phyloP scores from a whole-genome alignment of 2,113 vertebrate species.

The Microtus pennsylvanicus region DNA sequence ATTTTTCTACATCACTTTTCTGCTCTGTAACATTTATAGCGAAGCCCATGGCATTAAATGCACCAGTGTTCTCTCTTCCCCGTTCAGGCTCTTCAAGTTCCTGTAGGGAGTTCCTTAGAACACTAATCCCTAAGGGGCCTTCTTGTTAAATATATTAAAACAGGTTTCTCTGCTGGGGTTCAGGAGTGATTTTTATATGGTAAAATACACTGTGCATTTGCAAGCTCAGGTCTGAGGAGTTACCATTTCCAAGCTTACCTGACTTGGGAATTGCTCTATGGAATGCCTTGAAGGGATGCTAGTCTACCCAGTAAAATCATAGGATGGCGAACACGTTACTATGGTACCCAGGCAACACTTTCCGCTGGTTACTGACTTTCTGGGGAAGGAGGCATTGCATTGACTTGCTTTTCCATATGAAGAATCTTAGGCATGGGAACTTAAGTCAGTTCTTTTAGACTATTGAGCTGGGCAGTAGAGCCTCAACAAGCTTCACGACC shows the following conservation, averaged over 20 bases:
- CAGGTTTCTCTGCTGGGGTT: background rate
- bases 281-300: conserved; percentile 4
- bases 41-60: background rate
- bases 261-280: conserved; percentile 12
- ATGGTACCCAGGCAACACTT: background rate
- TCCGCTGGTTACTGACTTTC: background rate
- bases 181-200: background rate
- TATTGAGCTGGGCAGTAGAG: background rate
- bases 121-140: background rate
- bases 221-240: background rate
- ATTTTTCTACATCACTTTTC: background rate
- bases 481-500: background rate
- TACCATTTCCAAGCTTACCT: background rate
- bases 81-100: background rate
- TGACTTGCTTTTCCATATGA: background rate
- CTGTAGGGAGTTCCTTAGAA: background rate
- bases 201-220: background rate
- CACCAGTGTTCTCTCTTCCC: background rate
- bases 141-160: conserved; percentile 49
- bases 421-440: background rate
- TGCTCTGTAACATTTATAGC: background rate
- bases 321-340: background rate
- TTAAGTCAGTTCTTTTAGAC: background rate
- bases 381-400: background rate
- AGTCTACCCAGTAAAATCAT: background rate